Base-by-base conservation (phyloP, 2,797 vertebrate genomes). In the Echeneis naucrates region DNA sequence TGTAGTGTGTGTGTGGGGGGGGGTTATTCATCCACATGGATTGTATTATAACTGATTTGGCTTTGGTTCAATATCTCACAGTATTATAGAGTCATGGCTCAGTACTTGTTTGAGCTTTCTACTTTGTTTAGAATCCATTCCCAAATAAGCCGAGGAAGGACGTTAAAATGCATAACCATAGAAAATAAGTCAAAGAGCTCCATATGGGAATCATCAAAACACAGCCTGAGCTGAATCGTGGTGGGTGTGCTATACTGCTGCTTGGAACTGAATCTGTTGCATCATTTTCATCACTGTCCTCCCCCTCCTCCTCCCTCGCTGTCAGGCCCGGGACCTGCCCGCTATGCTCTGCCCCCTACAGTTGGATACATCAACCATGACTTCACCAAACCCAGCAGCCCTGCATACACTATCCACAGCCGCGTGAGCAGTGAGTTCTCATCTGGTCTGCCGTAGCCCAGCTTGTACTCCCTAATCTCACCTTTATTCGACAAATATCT, bases 341-440 rank as follows among this genome's bases (percentile, higher is more conserved):
- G 93, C 32, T 97, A 96, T 14, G 82, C 85, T 55, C 92, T 97
- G 68, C 97, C 96, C 1, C 93, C 97, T 33, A 96, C 96, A 0
- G 82, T 96, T 0, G 96, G 96, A 69, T 95, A 93, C 80, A 61
- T 95, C 66, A 95, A 95, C 82, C 96, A 97, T 24, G 96, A 97
- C 86, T 93, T 93, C 85, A 96, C 96, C 84, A 95, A 95, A 82
- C 93, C 90, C 76, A 88, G 91, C 59, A 92, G 95, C 62, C 96
- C 96, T 0, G 96, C 96, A 1, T 97, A 95, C 85, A 91, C 96
- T 23, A 95, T 97, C 35, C 92, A 94, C 80, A 87, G 88, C 75
- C 94, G 93, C 55, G 84, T 93, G 88, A 93, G 93, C 80, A 92
- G 93, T 94, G 76, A 89, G 92, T 89, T 62, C 32, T 13, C 23